Evolutionary conservation across 1,140 invertebrate species (phyloP), one percentile per base, ranked within the genome.

Genomic region (Drosophila burlai): DNA sequence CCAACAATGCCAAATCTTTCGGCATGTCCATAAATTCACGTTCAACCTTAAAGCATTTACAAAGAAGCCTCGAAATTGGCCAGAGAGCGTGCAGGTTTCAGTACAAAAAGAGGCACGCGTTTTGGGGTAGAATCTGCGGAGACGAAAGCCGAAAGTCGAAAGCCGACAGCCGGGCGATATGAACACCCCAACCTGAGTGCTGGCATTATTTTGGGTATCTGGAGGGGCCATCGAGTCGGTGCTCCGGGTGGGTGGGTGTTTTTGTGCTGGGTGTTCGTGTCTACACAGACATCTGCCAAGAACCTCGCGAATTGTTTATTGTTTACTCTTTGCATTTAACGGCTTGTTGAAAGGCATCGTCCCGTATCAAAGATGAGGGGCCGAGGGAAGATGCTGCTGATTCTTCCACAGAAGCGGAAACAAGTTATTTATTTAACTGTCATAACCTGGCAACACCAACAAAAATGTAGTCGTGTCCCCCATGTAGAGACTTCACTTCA

Each of bases 1-100:
- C 49, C 34, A 64, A 73, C 47, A 76, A 76, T 49, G 60, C 38
- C 26, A 83, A 82, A 68, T 76, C 69, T 65, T 66, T 57, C 31
- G 40, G 57, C 72, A 83, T 68, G 61, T 69, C 62, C 73, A 84
- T 84, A 85, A 86, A 86, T 72, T 75, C 62, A 63, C 55, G 31
- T 72, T 66, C 46, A 62, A 80, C 38, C 76, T 81, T 59, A 61
- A 74, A 59, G 76, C 54, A 79, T 38, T 59, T n/a, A 34, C 36
- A 40, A 38, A 31, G 43, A 34, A 46, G 24, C 40, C 21, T 11
- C n/a, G 7, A 9, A 40, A 31, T 29, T 29, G n/a, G 21, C 46
- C 34, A 45, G 16, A 36, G 24, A 67, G 47, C 24, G 58, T 18
- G 21, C n/a, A 60, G 34, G 11, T 60, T 61, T n/a, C 15, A n/a